Conservation (phyloP, 2,888 invertebrate genomes). For the Platyscelio sp. region DNA sequence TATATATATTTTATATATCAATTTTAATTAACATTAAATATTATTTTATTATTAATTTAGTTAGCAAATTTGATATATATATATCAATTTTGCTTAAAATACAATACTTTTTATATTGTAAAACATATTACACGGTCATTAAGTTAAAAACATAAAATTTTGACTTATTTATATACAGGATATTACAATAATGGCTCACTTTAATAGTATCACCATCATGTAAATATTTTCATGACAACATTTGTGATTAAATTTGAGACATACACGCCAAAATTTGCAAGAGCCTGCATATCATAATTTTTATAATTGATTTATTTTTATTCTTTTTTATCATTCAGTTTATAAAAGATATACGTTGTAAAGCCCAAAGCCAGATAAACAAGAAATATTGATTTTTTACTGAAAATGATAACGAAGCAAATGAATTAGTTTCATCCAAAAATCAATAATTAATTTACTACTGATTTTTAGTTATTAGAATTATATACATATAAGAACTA, state of each 20-base stretch:
- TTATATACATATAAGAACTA: too few relatives aligned
- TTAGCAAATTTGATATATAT: too few relatives aligned
- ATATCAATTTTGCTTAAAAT: too few relatives aligned
- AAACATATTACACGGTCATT: too few relatives aligned
- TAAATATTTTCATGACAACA: conserved; percentile 30
- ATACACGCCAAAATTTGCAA: conserved; percentile 65
- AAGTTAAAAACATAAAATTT: background rate
- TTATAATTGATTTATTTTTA: conserved; percentile 23
- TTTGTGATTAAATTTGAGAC: conserved; percentile 36
- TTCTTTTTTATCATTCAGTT: conserved; percentile 7
- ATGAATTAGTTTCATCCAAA: conserved; percentile 34
- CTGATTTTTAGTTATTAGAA: too few relatives aligned
- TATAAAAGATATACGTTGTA: conserved; percentile 30
- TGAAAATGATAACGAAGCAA: conserved; percentile 12
- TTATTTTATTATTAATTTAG: background rate
- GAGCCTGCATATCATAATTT: conserved; percentile 67
- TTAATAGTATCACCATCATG: conserved; percentile 57
- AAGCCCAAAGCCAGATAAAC: conserved; percentile 66
- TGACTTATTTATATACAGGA: conserved; percentile 58
- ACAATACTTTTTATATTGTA: too few relatives aligned
- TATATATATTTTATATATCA: background rate
- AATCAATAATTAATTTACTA: too few relatives aligned
- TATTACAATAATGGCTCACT: conserved; percentile 68
- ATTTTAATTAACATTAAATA: too few relatives aligned
- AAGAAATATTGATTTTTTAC: conserved; percentile 57